phyloP scores from a whole-genome alignment of 2,113 vertebrate species.

The Tragelaphus scriptus region DNA sequence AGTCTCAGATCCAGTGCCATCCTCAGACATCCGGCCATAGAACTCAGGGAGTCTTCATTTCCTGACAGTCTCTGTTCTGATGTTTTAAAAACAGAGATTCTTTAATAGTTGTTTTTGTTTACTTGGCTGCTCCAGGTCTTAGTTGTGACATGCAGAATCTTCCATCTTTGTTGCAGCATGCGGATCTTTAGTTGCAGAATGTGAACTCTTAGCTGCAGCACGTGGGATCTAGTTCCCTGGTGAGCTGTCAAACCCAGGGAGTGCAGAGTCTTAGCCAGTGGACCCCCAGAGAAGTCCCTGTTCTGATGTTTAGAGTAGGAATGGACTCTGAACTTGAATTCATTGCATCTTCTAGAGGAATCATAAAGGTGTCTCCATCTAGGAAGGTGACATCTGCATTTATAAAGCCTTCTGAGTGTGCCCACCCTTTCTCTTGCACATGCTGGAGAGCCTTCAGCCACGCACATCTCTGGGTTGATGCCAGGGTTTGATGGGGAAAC shows the following conservation, averaged over 20 bases:
- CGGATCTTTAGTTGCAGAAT: not conserved
- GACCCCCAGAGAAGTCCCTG: not conserved
- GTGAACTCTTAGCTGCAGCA: not conserved
- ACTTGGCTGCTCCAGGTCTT: not conserved
- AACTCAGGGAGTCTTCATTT: conserved; percentile 53
- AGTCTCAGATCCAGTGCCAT: not conserved
- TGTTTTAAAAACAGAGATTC: not conserved
- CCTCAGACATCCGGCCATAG: not conserved
- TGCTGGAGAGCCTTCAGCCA: not conserved
- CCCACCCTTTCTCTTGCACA: not conserved
- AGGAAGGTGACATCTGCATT: conserved; percentile 63
- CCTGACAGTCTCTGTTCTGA: conserved; percentile 48
- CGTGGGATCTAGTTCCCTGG: not conserved
- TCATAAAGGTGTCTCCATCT: conserved; percentile 54
- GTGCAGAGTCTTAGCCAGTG: not conserved
- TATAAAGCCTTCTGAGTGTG: conserved; percentile 36
- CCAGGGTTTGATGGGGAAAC: not conserved
- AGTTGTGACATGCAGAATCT: not conserved
- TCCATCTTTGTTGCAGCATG: not conserved
- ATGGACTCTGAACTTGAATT: conserved; percentile 63
- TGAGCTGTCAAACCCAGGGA: not conserved
- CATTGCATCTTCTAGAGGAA: conserved; percentile 62
- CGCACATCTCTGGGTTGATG: not conserved
- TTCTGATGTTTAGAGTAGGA: conserved; percentile 46
- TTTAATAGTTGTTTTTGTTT: not conserved